Evolutionary conservation across 2,888 invertebrate genomes (phyloP).

Genomic region (Eudemis profundana): DNA sequence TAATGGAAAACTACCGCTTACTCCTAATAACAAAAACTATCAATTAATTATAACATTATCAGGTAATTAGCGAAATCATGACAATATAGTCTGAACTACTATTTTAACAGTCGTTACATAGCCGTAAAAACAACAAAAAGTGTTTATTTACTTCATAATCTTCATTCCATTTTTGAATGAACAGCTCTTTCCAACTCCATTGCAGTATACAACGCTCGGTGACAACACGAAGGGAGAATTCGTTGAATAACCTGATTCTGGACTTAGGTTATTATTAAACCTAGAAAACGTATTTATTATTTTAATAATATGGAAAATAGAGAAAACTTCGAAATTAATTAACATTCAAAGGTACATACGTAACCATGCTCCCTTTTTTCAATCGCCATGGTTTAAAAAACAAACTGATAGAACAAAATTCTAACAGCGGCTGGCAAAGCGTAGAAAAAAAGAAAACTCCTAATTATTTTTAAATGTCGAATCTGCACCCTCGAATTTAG

Average conservation of each 20-base stretch:
- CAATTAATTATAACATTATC: constrained; percentile 49
- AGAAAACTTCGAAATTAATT: neutral
- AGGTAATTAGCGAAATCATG: no score
- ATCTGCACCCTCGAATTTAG: constrained; percentile 46
- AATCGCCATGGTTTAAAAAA: neutral
- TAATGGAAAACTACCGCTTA: constrained; percentile 3
- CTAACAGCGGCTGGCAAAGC: neutral
- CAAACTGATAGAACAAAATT: constrained; percentile 1
- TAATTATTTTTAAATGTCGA: constrained; percentile 16
- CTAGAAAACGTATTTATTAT: constrained; percentile 54
- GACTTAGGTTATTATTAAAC: constrained; percentile 57
- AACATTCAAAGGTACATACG: neutral
- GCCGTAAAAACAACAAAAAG: neutral
- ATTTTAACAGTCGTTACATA: no score
- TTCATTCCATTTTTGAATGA: constrained; percentile 58
- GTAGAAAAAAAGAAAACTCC: neutral
- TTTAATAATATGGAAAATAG: neutral
- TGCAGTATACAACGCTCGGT: constrained; percentile 59
- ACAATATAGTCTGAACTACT: no score
- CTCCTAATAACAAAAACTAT: neutral
- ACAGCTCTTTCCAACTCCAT: constrained; percentile 61
- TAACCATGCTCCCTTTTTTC: neutral
- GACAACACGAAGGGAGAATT: constrained; percentile 51
- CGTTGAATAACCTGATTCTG: constrained; percentile 68
- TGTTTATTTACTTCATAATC: constrained; percentile 48